These are phyloP conservation scores for Tribolium madens DNA, from an alignment of 1,140 invertebrate species.

Conservation along the genomic window DNA sequence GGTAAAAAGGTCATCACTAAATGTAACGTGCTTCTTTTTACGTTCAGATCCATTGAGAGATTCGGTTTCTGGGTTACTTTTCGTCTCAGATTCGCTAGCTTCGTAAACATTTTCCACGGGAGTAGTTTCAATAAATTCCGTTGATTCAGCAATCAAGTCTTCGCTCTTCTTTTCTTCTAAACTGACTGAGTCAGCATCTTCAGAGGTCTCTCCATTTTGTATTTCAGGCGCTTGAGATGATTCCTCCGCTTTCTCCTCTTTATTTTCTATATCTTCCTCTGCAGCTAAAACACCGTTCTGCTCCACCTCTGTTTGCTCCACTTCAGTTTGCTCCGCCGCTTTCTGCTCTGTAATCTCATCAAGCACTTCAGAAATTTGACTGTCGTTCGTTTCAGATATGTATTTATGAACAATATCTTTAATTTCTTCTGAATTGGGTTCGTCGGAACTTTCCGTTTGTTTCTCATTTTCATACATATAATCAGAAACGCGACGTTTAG, in stretches of 20 bases:
- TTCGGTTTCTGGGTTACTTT: not conserved
- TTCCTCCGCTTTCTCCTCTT: not conserved
- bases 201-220: not conserved
- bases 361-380: not conserved
- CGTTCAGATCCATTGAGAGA: constrained; percentile 2
- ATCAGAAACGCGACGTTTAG: constrained; percentile 23
- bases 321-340: not conserved
- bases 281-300: not conserved
- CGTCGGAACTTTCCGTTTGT: not conserved
- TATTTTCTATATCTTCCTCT: not conserved
- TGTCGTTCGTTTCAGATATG: not conserved
- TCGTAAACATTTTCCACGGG: not conserved
- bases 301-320: not conserved
- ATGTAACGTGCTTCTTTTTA: constrained; percentile 16
- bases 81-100: not conserved
- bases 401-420: not conserved
- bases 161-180: no score
- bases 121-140: no score
- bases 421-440: not conserved
- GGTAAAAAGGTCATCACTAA: constrained; percentile 6
- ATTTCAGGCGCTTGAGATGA: not conserved
- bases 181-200: no score
- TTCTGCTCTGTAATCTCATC: not conserved
- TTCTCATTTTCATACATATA: not conserved
- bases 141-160: no score